A percentile compares a stretch with the other conserved stretches of the same genome.
Evolutionary conservation across 2,113 vertebrate species (phyloP).

Genomic region (Gymnorhina tibicen): DNA sequence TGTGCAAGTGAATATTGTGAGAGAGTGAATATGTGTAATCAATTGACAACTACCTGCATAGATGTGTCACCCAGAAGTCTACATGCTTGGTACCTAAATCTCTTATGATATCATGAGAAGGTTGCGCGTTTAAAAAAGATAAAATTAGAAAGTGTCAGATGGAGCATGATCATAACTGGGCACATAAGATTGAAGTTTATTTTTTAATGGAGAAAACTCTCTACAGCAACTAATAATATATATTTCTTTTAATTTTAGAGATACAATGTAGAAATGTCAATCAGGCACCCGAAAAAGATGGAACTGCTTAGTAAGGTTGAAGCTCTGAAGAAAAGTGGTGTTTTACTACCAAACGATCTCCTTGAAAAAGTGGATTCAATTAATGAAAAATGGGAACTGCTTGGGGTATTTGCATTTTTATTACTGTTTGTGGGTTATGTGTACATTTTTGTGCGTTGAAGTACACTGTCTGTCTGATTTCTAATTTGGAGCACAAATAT

Average conservation of each 20-base stretch:
- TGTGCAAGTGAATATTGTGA: not conserved
- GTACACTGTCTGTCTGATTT: slow-evolving; percentile 78
- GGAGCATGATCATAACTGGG: not conserved
- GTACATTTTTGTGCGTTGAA: slow-evolving; percentile 78
- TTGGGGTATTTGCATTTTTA: slow-evolving; percentile 91
- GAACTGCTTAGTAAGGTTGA: slow-evolving; percentile 87
- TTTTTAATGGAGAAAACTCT: not conserved
- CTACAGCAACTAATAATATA: slow-evolving; percentile 7
- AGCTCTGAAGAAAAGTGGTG: slow-evolving; percentile 84
- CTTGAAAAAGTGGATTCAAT: slow-evolving; percentile 88
- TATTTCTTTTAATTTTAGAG: slow-evolving; percentile 76
- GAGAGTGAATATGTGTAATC: not conserved
- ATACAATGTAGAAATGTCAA: slow-evolving; percentile 88
- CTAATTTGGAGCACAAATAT: slow-evolving; percentile 81
- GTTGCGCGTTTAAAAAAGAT: not conserved
- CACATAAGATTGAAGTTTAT: not conserved
- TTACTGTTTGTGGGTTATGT: slow-evolving; percentile 79
- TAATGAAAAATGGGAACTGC: slow-evolving; percentile 90
- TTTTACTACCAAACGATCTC: slow-evolving; percentile 82
- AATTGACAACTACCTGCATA: not conserved
- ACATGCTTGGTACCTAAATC: not conserved
- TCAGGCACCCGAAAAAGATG: slow-evolving; percentile 85
- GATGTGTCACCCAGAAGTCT: not conserved
- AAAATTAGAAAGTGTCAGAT: not conserved
- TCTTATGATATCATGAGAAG: not conserved